phyloP scores from a whole-genome alignment of 2,113 vertebrate species.

The Ia io region DNA sequence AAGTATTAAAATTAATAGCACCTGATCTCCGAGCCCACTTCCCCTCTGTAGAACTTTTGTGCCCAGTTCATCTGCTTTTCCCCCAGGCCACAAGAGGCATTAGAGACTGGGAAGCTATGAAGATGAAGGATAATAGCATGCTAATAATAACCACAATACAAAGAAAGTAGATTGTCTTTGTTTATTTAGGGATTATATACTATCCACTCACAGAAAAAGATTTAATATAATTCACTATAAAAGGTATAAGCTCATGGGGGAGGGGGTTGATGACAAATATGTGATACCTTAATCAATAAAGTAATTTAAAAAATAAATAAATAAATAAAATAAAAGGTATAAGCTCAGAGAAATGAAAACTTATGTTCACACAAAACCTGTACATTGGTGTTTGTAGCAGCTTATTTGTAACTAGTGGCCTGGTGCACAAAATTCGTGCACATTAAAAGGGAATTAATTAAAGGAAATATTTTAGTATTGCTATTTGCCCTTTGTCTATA shows the following conservation, averaged over 20 bases:
- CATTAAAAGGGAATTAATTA: no score
- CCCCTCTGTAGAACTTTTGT: background rate
- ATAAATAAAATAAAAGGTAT: background rate
- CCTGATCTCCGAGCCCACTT: background rate
- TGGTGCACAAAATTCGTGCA: no score
- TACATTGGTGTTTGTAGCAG: background rate
- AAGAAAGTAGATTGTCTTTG: background rate
- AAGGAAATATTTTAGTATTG: no score
- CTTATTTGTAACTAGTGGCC: background rate
- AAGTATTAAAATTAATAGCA: background rate
- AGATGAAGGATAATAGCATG: background rate
- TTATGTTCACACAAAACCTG: background rate
- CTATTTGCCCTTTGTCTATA: no score
- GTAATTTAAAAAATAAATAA: no score
- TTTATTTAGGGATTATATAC: background rate
- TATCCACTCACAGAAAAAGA: background rate
- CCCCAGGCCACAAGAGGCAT: background rate
- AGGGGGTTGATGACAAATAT: no score
- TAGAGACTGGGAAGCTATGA: background rate
- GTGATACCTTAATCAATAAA: no score
- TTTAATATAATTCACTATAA: background rate
- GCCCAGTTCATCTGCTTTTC: background rate
- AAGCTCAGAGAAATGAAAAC: constrained; percentile 3
- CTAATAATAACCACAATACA: background rate
- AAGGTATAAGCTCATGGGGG: background rate